These are phyloP conservation scores for Antedon bifida DNA, from an alignment of 35 echinoderm and acorn worm species.

Conservation along the genomic window DNA sequence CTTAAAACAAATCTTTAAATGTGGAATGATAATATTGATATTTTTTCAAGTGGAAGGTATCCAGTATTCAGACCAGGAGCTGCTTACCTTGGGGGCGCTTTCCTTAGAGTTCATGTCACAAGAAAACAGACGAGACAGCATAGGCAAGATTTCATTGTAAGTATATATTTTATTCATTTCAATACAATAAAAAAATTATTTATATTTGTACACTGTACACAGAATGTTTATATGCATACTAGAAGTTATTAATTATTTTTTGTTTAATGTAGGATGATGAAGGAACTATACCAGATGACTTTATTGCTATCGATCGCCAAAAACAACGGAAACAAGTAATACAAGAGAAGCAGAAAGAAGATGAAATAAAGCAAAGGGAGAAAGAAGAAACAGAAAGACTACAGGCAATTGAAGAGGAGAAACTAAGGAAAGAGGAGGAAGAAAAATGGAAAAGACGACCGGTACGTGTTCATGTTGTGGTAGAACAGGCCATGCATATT, in stretches of 20 bases:
- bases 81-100: constrained; percentile 66
- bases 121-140: constrained; percentile 14
- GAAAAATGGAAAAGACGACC: constrained; percentile 14
- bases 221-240: too few relatives aligned
- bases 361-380: neutral
- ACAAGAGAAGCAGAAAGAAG: neutral
- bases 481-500: constrained; percentile 65
- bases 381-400: constrained; percentile 17
- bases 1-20: too few relatives aligned
- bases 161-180: too few relatives aligned
- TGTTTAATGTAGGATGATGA: neutral
- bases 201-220: too few relatives aligned
- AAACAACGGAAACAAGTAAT: constrained; percentile 4
- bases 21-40: neutral
- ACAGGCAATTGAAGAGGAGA: constrained; percentile 2
- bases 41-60: constrained; percentile 66
- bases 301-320: neutral
- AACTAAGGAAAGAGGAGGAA: constrained; percentile 3
- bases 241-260: too few relatives aligned
- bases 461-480: constrained; percentile 29
- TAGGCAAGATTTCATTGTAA: neutral
- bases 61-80: constrained; percentile 73
- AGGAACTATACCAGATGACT: neutral
- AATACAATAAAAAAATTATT: too few relatives aligned
- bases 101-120: constrained; percentile 53